Conservation (phyloP, 2,797 vertebrate genomes). For the Eleutherodactylus coqui region DNA sequence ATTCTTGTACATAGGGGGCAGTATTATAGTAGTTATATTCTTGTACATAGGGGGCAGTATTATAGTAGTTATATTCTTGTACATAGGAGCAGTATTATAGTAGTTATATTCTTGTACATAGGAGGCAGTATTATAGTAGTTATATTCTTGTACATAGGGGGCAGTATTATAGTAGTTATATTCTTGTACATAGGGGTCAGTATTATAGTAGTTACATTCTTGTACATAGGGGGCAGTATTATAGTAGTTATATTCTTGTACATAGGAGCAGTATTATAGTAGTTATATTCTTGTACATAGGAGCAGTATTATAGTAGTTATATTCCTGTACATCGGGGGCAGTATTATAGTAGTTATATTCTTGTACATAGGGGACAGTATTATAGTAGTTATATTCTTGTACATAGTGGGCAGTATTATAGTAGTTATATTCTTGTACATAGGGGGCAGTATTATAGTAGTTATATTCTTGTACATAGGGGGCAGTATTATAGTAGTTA, state of each 20-base stretch:
- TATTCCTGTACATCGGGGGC: neutral
- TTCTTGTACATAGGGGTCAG: neutral
- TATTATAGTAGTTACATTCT: slow-evolving; percentile 2
- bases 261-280: neutral
- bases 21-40: slow-evolving; percentile 13
- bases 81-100: neutral
- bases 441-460: slow-evolving; percentile 1
- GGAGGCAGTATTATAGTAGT: slow-evolving; percentile 8
- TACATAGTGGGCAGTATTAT: too few species aligned
- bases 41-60: slow-evolving; percentile 12
- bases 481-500: slow-evolving; percentile 14
- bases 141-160: slow-evolving; percentile 1
- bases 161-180: slow-evolving; percentile 19
- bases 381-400: slow-evolving; percentile 3
- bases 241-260: slow-evolving; percentile 4
- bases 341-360: slow-evolving; percentile 2
- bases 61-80: slow-evolving; percentile 7
- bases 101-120: slow-evolving; percentile 15
- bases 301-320: slow-evolving; percentile 3
- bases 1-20: neutral
- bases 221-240: neutral
- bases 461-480: slow-evolving; percentile 6
- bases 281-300: neutral
- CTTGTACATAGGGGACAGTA: neutral
- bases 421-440: too few species aligned